Evolutionary conservation across 2,888 invertebrate genomes (phyloP).

Genomic region (Penaeus monodon): DNA sequence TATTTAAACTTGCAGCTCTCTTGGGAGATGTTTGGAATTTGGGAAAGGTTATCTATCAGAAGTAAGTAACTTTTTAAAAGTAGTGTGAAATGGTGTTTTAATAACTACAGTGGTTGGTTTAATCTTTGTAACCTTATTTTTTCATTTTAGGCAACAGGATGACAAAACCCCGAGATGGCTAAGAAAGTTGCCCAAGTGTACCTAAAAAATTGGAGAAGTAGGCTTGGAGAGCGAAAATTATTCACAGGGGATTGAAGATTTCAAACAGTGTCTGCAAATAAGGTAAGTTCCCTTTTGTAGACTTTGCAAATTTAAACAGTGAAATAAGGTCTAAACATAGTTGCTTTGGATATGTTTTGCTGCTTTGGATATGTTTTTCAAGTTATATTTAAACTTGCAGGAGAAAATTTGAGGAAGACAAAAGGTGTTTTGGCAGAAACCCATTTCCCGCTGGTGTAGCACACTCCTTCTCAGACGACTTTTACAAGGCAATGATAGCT

Average conservation of each 20-base stretch:
- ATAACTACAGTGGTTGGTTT: too few relatives aligned
- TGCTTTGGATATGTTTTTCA: too few relatives aligned
- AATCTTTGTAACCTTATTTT: too few relatives aligned
- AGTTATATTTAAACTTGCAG: conserved; percentile 30
- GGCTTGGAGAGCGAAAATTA: conserved; percentile 92
- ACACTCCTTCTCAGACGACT: conserved; percentile 81
- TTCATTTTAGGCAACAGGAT: conserved; percentile 38
- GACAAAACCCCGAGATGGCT: conserved; percentile 37
- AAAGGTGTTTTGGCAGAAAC: conserved; percentile 84
- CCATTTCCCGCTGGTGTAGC: conserved; percentile 90
- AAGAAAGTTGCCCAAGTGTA: conserved; percentile 83
- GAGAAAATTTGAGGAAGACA: conserved; percentile 72
- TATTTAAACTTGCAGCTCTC: conserved; percentile 83
- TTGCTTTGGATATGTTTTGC: not conserved
- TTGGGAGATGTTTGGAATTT: conserved; percentile 95
- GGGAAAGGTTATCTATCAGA: conserved; percentile 83
- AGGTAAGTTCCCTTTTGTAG: conserved; percentile 39
- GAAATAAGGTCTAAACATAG: too few relatives aligned
- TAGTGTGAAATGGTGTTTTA: too few relatives aligned
- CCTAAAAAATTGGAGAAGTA: conserved; percentile 88
- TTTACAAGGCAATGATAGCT: conserved; percentile 82
- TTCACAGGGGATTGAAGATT: conserved; percentile 85
- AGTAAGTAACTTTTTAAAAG: conserved; percentile 72
- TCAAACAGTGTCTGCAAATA: conserved; percentile 76
- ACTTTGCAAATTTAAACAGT: too few relatives aligned